These are phyloP conservation scores for Jaculus jaculus DNA, from an alignment of 2,113 vertebrate species.

Conservation along the genomic window DNA sequence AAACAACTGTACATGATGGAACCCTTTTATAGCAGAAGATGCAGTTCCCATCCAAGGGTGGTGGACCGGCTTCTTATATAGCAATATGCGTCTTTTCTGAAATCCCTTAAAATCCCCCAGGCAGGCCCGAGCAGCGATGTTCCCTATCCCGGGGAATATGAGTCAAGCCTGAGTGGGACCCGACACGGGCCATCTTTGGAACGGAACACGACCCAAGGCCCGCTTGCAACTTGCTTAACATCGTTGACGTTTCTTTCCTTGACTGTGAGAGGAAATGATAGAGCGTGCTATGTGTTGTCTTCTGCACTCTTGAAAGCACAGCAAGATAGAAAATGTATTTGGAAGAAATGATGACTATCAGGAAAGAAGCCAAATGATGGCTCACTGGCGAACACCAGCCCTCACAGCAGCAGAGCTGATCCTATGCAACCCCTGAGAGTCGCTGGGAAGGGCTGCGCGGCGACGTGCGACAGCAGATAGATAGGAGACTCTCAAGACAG, in stretches of 20 bases:
- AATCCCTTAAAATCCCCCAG: not conserved
- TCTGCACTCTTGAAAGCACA: not conserved
- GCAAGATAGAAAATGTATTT: not conserved
- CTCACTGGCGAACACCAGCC: not conserved
- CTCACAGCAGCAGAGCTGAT: not conserved
- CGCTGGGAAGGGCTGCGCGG: not conserved
- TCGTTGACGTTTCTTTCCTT: not conserved
- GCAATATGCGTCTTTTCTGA: not conserved
- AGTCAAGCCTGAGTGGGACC: fast-evolving
- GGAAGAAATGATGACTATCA: fast-evolving
- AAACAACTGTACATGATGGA: not conserved
- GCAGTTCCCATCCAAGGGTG: not conserved
- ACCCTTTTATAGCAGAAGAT: not conserved
- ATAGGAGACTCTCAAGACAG: not conserved
- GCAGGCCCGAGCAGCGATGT: not conserved
- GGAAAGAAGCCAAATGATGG: fast-evolving
- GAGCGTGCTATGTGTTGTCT: not conserved
- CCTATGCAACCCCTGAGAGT: not conserved
- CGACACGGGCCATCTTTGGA: fast-evolving
- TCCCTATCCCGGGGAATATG: fast-evolving
- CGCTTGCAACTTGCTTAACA: not conserved
- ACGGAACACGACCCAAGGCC: not conserved
- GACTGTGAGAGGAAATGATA: not conserved
- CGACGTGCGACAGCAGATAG: not conserved
- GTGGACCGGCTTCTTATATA: not conserved